Base-by-base conservation (phyloP, 2,113 vertebrate species). In the Cheilinus undulatus region DNA sequence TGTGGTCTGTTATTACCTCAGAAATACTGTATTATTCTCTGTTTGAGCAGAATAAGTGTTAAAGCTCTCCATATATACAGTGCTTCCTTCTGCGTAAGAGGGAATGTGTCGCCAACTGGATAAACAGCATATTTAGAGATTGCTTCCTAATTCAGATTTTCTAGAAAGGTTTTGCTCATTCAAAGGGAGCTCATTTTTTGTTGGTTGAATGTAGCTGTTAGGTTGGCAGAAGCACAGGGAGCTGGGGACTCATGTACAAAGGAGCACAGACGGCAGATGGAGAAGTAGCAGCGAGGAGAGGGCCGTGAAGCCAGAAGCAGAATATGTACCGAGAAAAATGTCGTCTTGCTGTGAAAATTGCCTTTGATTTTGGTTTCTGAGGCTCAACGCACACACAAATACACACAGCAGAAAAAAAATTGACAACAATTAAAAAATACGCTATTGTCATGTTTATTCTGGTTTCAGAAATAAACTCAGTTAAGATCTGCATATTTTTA, bases 151-250 rank as follows among this genome's bases (percentile, higher is more conserved):
- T 65, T 24, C 63, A 30, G 3, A 58, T 60, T 46, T 81, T 66
- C 51, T 69, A 10, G 0, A 69, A 75, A 26, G 58, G 42, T 19
- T 45, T 69, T 34, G 8, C 3, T 34, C 60, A 19, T 4, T 32
- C 49, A 48, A 27, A 61, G n/a, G 62, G 14, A 63, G 34, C 77
- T 73, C 36, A 38, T 19, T 40, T n/a, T 48, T 69, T 73, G 40
- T 65, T 66, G 46, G 73, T 67, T 67, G 60, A 24, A 20, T 23
- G 42, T 51, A 50, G 40, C 30, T 56, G 45, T 72, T 68, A 57
- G 77, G 52, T 76, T 78, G 46, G 58, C 58, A 43, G 32, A 77
- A 77, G 77, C 62, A 24, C 22, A 50, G 67, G 68, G 56, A 78
- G 53, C 45, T 43, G 51, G 74, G 59, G 60, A 80, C 65, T 59